A percentile compares a stretch with the other conserved stretches of the same genome.
Evolutionary conservation across 2,888 invertebrate genomes (phyloP).

Genomic region (Trissoscelio sp.): DNA sequence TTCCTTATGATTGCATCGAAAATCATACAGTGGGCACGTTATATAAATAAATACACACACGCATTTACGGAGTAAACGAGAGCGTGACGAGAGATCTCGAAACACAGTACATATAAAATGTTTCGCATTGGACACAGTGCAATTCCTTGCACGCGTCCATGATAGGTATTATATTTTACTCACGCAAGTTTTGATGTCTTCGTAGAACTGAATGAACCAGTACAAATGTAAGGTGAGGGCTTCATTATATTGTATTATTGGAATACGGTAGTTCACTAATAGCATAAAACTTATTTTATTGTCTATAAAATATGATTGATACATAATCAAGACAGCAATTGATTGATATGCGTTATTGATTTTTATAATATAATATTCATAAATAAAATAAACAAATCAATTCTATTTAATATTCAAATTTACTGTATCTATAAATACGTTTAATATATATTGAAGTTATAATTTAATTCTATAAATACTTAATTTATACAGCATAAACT

Average conservation of each 20-base stretch:
- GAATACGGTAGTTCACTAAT: conserved; percentile 35
- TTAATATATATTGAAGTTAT: too few relatives aligned
- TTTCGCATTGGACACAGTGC: conserved; percentile 53
- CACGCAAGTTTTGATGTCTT: conserved; percentile 66
- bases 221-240: conserved; percentile 24
- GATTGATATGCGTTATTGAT: too few relatives aligned
- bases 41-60: conserved; percentile 36
- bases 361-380: too few relatives aligned
- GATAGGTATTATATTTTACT: conserved; percentile 55
- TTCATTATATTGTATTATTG: conserved; percentile 36
- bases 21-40: conserved; percentile 27
- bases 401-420: too few relatives aligned
- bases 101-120: conserved; percentile 42
- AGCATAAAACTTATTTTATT: too few relatives aligned
- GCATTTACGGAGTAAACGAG: conserved; percentile 49
- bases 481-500: too few relatives aligned
- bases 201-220: conserved; percentile 57
- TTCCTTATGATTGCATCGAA: conserved; percentile 28
- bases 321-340: too few relatives aligned
- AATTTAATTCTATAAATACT: too few relatives aligned
- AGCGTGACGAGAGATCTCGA: conserved; percentile 58
- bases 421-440: too few relatives aligned
- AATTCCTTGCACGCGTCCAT: conserved; percentile 63
- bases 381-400: too few relatives aligned
- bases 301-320: too few relatives aligned